These are phyloP conservation scores for Conus ventricosus DNA, from an alignment of 1,140 invertebrate genomes.

Conservation along the genomic window DNA sequence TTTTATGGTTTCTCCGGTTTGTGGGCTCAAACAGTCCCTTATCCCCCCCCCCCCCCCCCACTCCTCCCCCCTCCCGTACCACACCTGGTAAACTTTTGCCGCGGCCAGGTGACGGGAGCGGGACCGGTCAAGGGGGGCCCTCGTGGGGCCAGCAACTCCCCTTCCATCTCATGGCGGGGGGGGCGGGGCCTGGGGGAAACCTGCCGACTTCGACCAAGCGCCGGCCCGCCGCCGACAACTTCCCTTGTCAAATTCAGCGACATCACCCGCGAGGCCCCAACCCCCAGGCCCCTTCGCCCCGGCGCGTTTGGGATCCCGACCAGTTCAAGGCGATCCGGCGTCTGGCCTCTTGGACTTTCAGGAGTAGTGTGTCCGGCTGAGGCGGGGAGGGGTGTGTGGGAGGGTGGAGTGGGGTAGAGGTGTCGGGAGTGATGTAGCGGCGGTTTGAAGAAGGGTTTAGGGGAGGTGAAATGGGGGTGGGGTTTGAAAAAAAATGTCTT, in stretches of 20 bases:
- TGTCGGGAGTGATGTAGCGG: background rate
- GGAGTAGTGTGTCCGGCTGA: background rate
- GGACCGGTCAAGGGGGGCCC: constrained; percentile 73
- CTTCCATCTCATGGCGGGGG: constrained; percentile 78
- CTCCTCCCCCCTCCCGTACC: constrained; percentile 67
- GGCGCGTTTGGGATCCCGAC: constrained; percentile 76
- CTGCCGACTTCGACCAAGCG: constrained; percentile 76
- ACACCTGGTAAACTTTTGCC: constrained; percentile 76
- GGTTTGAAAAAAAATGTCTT: no score
- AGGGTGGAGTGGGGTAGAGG: background rate
- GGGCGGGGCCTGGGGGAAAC: constrained; percentile 78
- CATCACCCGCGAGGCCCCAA: constrained; percentile 68
- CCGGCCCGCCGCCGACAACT: constrained; percentile 77
- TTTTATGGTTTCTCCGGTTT: no score
- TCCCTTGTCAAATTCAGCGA: constrained; percentile 77
- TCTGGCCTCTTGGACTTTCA: constrained; percentile 51
- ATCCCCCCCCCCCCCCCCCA: no score
- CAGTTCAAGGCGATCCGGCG: constrained; percentile 76
- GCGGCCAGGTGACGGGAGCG: constrained; percentile 76
- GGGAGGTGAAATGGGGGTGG: no score
- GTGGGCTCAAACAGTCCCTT: no score
- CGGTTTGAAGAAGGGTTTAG: no score
- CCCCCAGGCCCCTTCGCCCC: constrained; percentile 75
- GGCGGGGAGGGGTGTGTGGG: no score
- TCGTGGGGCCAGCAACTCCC: constrained; percentile 77